Base-by-base conservation (phyloP, 2,888 invertebrate genomes). In the Sacculina carcini region DNA sequence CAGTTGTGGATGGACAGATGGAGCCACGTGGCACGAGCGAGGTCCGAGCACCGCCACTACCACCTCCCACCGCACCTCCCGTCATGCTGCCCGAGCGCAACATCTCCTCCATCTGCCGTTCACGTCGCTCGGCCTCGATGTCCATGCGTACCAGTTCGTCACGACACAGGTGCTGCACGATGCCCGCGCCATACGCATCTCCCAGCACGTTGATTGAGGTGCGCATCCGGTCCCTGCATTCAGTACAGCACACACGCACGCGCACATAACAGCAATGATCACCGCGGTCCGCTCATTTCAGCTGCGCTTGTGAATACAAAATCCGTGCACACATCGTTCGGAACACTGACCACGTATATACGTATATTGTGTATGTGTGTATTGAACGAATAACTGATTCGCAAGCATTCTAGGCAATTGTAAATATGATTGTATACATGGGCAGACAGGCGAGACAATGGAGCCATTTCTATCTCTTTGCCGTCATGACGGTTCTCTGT, bases 121-220 rank as follows among this genome's bases (percentile, higher is more conserved):
- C 40, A 6, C 26, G 24, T 7, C 26, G 12, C 49, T 52, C 52
- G 10, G 32, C 46, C 19, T 39, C 32, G 34, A 16, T 31, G 24
- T 52, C 40, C 57, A 68, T 56, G 34, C 63, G 59, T 21, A 66
- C 68, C 53, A 79, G 66, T 61, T 87, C 86, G 12, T 75, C 74
- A 61, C 76, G 75, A 53, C 85, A 85, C 56, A 89, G 70, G 58
- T 82, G 76, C 61, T 83, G 77, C 29, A 96, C 89, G 51, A 96
- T 77, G 53, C 83, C 84, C 42, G 92, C 89, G 39, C 94, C 94
- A 54, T 92, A 68, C 12, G 87, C 83, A 65, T 96, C 94, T 60
- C 94, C 92, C 66, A 90, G 77, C 31, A 96, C 94, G 67, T 96
- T 96, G 60, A 92, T 68, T 52, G 68, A 64, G 0, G 73, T 73